These are phyloP conservation scores for Hycleus cichorii DNA, from an alignment of 1,140 invertebrate species.

Conservation along the genomic window DNA sequence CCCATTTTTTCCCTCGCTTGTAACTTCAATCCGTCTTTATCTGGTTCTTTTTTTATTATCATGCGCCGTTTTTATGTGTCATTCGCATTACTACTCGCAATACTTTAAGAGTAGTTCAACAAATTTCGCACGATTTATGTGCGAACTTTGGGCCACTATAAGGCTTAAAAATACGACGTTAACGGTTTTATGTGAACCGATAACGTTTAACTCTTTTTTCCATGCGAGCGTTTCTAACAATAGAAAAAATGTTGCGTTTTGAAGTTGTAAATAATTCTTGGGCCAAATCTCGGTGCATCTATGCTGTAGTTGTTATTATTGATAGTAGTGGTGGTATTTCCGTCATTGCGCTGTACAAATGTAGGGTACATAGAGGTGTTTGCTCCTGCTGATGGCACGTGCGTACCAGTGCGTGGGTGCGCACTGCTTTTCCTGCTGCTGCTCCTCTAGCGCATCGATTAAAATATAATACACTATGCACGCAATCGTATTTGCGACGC, in stretches of 20 bases:
- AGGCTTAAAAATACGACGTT: conserved; percentile 9
- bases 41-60: conserved; percentile 1
- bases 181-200: too few species aligned
- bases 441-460: conserved; percentile 5
- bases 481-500: too few species aligned
- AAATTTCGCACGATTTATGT: conserved; percentile 14
- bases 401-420: conserved; percentile 9
- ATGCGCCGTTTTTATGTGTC: conserved; percentile 16
- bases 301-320: too few species aligned
- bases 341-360: conserved; percentile 15
- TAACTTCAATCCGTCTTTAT: background rate
- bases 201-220: too few species aligned
- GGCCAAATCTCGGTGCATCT: too few species aligned
- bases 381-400: conserved; percentile 12
- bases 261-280: too few species aligned
- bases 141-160: conserved; percentile 9
- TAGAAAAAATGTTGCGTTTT: too few species aligned
- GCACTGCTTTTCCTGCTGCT: conserved; percentile 1
- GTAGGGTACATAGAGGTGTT: conserved; percentile 13
- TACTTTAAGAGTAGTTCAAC: conserved; percentile 15
- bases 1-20: background rate
- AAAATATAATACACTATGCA: background rate
- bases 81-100: conserved; percentile 18
- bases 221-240: too few species aligned
- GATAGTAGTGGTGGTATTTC: conserved; percentile 2